Evolutionary conservation across 2,113 vertebrate genomes (phyloP), one percentile per base, ranked within the genome.

Genomic region (Psittacara wagleri): DNA sequence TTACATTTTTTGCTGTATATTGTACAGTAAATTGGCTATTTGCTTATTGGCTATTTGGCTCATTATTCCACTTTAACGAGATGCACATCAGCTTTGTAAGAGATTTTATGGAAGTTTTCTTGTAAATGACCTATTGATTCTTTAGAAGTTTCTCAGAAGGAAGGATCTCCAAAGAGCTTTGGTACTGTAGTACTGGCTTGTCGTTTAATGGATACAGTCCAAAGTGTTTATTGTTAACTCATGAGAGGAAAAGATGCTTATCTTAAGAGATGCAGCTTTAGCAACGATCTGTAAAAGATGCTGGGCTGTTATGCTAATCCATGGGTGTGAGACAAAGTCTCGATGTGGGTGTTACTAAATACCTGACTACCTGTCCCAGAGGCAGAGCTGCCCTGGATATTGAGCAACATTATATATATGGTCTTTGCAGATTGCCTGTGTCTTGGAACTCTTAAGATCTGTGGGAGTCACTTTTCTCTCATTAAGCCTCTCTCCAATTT

Each of bases 311-410:
- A 69, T 25, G 72, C 70, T 70, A n/a, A 94, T 70, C 37, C 37
- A 46, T 28, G 93, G 90, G 84, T 82, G 84, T 95, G 92, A 94
- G 66, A 49, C 80, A 52, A 84, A 80, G 68, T 79, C 74, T 92
- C 86, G 57, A 73, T 91, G 89, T 96, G 78, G 76, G 64, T 91
- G 93, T 95, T 87, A 46, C n/a, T 92, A 81, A 83, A 87, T 49
- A 81, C 24, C 52, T 66, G 51, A 37, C 72, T 96, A 11, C 48
- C 72, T 88, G 69, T 94, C 84, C 64, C 62, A 85, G 75, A 75
- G 76, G 81, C 88, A 95, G 86, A 89, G 29, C 46, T 78, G 51
- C 66, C 14, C 78, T 92, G 55, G 48, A n/a, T 78, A 57, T 95
- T 95, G 83, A 91, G 92, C n/a, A 95, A 94, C 16, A 25, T 13